Evolutionary conservation across 2,797 vertebrate species (phyloP).

Genomic region (Balearica regulorum): DNA sequence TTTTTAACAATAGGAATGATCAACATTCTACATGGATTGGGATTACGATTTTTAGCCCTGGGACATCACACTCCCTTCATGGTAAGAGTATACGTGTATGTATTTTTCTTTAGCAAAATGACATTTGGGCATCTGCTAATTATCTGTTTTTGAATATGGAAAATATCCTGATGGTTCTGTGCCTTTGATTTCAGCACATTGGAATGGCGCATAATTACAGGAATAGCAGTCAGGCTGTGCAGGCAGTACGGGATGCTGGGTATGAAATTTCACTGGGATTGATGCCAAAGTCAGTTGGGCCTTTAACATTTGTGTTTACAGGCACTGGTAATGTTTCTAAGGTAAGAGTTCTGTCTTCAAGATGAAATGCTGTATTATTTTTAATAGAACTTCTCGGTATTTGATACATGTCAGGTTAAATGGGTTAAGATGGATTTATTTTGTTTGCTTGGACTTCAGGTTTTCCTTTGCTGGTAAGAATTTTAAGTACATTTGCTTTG

Average conservation of each 20-base stretch:
- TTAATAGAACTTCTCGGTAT: not conserved
- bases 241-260: conserved; percentile 94
- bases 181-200: conserved; percentile 85
- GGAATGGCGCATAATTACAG: conserved; percentile 99
- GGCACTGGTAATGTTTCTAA: conserved; percentile 98
- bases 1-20: conserved; percentile 86
- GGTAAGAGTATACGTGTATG: conserved; percentile 72
- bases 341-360: conserved; percentile 71
- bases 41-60: conserved; percentile 91
- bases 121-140: not conserved
- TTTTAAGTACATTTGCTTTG: not conserved
- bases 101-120: not conserved
- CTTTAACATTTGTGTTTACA: conserved; percentile 95
- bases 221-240: conserved; percentile 94
- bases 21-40: conserved; percentile 95
- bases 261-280: conserved; percentile 96
- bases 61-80: conserved; percentile 97
- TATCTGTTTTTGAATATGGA: not conserved
- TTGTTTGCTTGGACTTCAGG: not conserved
- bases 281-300: conserved; percentile 94
- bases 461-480: not conserved
- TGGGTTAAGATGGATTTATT: not conserved
- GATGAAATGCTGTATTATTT: not conserved
- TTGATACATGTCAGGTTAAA: not conserved
- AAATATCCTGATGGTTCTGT: not conserved